Evolutionary conservation across 2,888 invertebrate species (phyloP), one percentile per base, ranked within the genome.

Genomic region (Polyommatus iphigenia): DNA sequence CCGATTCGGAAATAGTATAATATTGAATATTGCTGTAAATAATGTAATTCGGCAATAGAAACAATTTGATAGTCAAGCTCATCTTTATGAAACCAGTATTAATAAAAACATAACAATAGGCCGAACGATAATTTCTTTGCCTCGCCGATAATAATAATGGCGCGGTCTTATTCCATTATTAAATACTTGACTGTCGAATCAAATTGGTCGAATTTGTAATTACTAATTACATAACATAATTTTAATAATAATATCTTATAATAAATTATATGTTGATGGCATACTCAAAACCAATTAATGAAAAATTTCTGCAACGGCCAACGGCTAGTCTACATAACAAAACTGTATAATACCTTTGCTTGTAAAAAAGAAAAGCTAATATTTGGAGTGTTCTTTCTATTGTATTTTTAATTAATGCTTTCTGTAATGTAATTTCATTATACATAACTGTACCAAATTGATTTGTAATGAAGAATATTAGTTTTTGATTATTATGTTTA

Each of bases 1-100:
- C 85, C 85, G 78, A 78, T 78, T 80, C 80, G 84, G 83, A 84
- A 84, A 81, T 80, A 83, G 83, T 79, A 76, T 76, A 76, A 78
- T 82, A 83, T 36, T 73, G 57, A 36, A 59, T 77, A 72, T 59
- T 72, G 41, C 72, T 24, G 71, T 77, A 73, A 73, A 24, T 46
- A 50, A 29, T 54, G 75, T 75, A 18, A 72, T 72, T 50, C 57
- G 77, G 59, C 41, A 57, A 59, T 57, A 41, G 20, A 36, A 36
- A 77, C 36, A 41, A 46, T 78, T 79, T 76, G 76, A 77, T 76
- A 76, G 71, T 76, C 72, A 59, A 78, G 76, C 32, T 20, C 46
- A 46, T 57, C 13, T 75, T 18, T n/a, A 41, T 46, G 18, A 24
- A 41, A 73, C 46, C 73, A 73, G 73, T 54, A 54, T 75, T 75